A percentile compares a stretch with the other conserved stretches of the same genome.
phyloP scores from a whole-genome alignment of 2,797 vertebrate genomes.

The Cryptoprocta ferox region DNA sequence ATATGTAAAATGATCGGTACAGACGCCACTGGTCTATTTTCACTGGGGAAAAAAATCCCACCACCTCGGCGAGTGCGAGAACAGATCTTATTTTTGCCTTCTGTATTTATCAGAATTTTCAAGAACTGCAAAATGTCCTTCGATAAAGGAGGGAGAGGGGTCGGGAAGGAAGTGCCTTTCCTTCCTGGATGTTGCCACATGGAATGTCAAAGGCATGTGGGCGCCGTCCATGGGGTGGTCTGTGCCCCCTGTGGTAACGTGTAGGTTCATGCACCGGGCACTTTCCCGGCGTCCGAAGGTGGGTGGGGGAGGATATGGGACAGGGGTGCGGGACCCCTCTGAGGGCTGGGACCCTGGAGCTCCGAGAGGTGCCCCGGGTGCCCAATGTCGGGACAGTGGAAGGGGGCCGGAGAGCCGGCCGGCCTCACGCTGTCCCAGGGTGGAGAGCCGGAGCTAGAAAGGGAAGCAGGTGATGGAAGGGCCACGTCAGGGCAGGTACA shows the following conservation, averaged over 20 bases:
- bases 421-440: background rate
- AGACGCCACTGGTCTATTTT: constrained; percentile 73
- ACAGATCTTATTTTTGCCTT: constrained; percentile 51
- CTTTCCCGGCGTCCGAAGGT: background rate
- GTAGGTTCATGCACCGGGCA: rapidly evolving
- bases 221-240: rapidly evolving
- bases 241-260: rapidly evolving
- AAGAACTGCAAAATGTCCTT: constrained; percentile 11
- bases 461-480: background rate
- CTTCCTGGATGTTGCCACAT: background rate
- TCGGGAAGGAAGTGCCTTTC: background rate
- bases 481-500: rapidly evolving
- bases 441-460: too few species aligned
- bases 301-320: background rate
- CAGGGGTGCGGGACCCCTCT: rapidly evolving
- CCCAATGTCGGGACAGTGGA: background rate
- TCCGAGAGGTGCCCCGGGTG: rapidly evolving
- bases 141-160: too few species aligned
- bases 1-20: constrained; percentile 23
- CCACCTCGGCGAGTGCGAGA: constrained; percentile 40
- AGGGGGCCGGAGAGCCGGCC: background rate
- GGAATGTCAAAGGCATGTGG: background rate
- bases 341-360: background rate
- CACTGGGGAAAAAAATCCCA: constrained; percentile 34
- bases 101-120: background rate